Evolutionary conservation across 2,797 vertebrate genomes (phyloP), one percentile per base, ranked within the genome.

Genomic region (Chrysocyon brachyurus): DNA sequence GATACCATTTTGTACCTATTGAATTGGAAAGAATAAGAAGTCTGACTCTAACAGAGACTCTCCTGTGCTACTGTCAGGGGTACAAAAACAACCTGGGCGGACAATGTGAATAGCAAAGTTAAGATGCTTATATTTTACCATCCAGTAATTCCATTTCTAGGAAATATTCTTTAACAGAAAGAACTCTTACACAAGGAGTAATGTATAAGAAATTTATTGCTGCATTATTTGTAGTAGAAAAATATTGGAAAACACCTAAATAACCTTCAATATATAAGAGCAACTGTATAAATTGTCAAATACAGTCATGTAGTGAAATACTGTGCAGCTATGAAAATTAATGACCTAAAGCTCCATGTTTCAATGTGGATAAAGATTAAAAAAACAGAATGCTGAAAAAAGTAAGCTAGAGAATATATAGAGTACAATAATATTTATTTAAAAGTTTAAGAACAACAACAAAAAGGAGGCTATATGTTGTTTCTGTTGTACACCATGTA

Each of bases 401-500:
- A 28, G 12, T 70, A 84, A 64, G 46, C 12, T 59, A 24, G 70
- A 73, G 28, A 52, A 57, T 54, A 28, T 31, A 84, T 24, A 19
- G 28, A 59, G 21, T 57, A 52, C 73, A 63, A 92, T 61, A 57
- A 61, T 73, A 59, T 81, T 75, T 78, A 92, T 63, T 87, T 92
- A 84, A 84, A 86, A 90, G n/a, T 33, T 66, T 92, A 83, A 90
- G 17, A 70, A 91, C 31, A 81, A 61, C 15, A 49, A 52, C 73
- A 52, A 83, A 68, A 81, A 40, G 59, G 21, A 1, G 24, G 59
- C 8, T 63, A 52, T 31, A 28, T 84, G 15, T 68, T 77, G 46
- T 63, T 91, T 52, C 31, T 68, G n/a, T 31, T 77, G 77, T 61
- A 78, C 26, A 15, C 59, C 61, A 56, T 26, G 3, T 33, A 70